phyloP scores from a whole-genome alignment of 2,113 vertebrate species.

The Boulengeromyrus knoepffleri region DNA sequence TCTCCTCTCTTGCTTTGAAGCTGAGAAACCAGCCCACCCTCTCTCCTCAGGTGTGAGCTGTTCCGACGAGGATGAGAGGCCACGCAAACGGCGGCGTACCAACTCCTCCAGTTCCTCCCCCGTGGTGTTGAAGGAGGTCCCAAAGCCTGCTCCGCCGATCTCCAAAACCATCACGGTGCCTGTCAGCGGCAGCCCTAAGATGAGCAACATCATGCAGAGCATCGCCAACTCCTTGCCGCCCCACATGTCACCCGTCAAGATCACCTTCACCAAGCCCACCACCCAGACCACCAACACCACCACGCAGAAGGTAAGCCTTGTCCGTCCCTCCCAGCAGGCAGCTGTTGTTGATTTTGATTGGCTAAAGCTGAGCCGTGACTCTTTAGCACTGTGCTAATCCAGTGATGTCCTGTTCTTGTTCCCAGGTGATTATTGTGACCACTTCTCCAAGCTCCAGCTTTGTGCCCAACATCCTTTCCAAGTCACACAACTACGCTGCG shows the following conservation, averaged over 20 bases:
- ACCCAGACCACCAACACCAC: constrained; percentile 90
- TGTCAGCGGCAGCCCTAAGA: constrained; percentile 89
- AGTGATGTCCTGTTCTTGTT: constrained; percentile 22
- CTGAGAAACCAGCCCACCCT: constrained; percentile 14
- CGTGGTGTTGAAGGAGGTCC: constrained; percentile 87
- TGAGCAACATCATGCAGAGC: constrained; percentile 99
- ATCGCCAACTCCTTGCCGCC: constrained; percentile 95
- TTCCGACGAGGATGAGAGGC: constrained; percentile 96
- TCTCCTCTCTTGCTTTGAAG: constrained; percentile 13
- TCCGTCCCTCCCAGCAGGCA: neutral
- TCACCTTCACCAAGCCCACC: constrained; percentile 95
- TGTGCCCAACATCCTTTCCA: constrained; percentile 97
- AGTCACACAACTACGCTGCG: constrained; percentile 91
- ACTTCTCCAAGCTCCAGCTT: constrained; percentile 96
- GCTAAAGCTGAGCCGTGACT: neutral
- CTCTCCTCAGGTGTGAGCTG: constrained; percentile 82
- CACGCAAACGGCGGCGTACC: constrained; percentile 88
- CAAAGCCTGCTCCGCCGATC: constrained; percentile 74
- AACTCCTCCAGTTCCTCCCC: constrained; percentile 93
- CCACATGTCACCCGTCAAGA: constrained; percentile 98
- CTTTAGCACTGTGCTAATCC: neutral
- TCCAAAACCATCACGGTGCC: constrained; percentile 87
- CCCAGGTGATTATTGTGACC: constrained; percentile 95
- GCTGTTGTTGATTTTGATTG: neutral
- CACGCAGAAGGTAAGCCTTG: constrained; percentile 82